Percentiles rank a stretch among this genome's conserved stretches.
Conservation (phyloP, 1,140 invertebrate species). For the Colletes latitarsis region DNA sequence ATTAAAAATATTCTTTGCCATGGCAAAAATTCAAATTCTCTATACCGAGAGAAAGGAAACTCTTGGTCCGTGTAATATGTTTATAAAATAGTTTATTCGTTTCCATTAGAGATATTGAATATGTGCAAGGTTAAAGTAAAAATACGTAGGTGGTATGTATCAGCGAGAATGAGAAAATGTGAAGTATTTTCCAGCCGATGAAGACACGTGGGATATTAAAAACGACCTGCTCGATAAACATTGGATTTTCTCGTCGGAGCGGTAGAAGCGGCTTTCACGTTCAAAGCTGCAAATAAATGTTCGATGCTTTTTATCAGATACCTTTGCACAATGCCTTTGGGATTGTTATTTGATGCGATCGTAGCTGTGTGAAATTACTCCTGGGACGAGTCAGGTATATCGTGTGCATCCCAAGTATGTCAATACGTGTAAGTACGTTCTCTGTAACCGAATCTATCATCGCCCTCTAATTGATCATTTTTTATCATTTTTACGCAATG, state of each 20-base stretch:
- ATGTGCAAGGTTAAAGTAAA: not conserved
- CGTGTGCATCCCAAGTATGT: slow-evolving; percentile 2
- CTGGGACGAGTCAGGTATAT: not conserved
- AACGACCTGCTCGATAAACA: slow-evolving; percentile 21
- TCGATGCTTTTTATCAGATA: slow-evolving; percentile 48
- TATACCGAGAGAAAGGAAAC: no score
- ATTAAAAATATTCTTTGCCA: no score
- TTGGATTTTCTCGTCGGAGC: slow-evolving; percentile 22
- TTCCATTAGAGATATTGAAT: no score
- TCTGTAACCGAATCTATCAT: not conserved
- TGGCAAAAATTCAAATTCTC: no score
- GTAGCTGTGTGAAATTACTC: slow-evolving; percentile 49
- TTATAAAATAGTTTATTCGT: no score
- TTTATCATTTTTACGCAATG: slow-evolving; percentile 30
- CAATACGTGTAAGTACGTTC: slow-evolving; percentile 7
- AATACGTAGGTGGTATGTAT: not conserved
- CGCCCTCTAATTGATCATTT: slow-evolving; percentile 20
- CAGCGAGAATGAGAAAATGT: not conserved
- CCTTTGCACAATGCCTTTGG: slow-evolving; percentile 14
- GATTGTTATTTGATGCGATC: slow-evolving; percentile 11
- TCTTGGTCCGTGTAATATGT: no score
- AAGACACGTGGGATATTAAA: slow-evolving; percentile 15
- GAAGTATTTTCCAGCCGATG: slow-evolving; percentile 11
- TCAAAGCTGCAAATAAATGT: slow-evolving; percentile 51
- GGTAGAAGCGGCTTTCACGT: not conserved